Evolutionary conservation across 2,113 vertebrate genomes (phyloP), one percentile per base, ranked within the genome.

Genomic region (Lipotes vexillifer): DNA sequence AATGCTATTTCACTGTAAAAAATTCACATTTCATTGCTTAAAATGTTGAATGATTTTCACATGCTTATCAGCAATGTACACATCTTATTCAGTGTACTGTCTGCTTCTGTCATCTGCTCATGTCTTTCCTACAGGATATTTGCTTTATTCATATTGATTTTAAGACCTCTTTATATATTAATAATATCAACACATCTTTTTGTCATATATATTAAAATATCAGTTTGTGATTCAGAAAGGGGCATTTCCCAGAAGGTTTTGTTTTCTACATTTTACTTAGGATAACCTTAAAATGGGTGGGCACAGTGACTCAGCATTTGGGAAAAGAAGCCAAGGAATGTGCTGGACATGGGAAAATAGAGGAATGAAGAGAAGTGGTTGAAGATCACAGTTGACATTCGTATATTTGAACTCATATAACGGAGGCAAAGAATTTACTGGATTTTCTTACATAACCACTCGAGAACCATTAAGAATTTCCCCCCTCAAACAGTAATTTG

Each of bases 121-220:
- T 18, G 11, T 36, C n/a, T 46, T 93, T 52, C 29, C 31, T 69
- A 55, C 0, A 38, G 57, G 21, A 5, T 84, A 11, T 85, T 94
- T 96, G 14, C 44, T 96, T 91, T 68, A 44, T 87, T 94, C n/a
- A 72, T 77, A 93, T 36, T 89, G 29, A 87, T 69, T 74, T 84
- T 86, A 83, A 90, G 31, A 52, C 3, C 17, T 61, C 27, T 65
- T 80, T 21, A 25, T 69, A 8, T 65, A 74, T 29, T 29, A 88
- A 31, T 71, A 13, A 44, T 52, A 72, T 38, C 49, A 88, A 72
- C 13, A 85, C 15, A 46, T 38, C 23, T 82, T 72, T 52, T 36
- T 71, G 36, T 88, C 27, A 14, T 68, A 6, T 72, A 33, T 38
- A 11, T 83, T 78, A 88, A 90, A 69, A 78, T 36, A 44, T 36